Evolutionary conservation across 2,797 vertebrate genomes (phyloP).

Genomic region (Sebastes cheni): DNA sequence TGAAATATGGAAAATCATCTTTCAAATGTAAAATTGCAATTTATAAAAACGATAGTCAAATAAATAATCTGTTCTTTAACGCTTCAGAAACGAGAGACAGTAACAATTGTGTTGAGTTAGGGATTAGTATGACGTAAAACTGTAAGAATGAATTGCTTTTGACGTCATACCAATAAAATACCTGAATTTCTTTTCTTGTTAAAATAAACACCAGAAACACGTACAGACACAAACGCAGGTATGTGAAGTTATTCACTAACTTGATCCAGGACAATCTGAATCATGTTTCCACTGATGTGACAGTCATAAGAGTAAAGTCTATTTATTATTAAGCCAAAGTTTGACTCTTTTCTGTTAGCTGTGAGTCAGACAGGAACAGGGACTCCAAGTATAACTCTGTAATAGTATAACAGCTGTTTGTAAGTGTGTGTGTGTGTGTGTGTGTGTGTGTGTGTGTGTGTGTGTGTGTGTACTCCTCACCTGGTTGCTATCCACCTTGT

Average conservation of each 20-base stretch:
- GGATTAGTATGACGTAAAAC: neutral
- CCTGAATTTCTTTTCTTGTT: neutral
- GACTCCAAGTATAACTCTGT: neutral
- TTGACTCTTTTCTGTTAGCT: neutral
- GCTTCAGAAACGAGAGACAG: neutral
- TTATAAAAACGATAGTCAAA: neutral
- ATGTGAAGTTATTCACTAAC: neutral
- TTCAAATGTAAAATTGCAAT: neutral
- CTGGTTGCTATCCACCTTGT: slow-evolving; percentile 96
- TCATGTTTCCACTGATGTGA: slow-evolving; percentile 6
- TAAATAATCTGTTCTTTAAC: neutral
- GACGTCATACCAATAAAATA: neutral
- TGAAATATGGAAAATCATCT: neutral
- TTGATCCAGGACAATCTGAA: neutral
- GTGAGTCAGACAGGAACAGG: slow-evolving; percentile 3
- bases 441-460: neutral
- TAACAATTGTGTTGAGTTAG: neutral
- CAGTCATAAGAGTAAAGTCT: slow-evolving; percentile 2
- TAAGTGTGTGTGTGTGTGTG: neutral
- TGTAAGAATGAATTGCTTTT: neutral
- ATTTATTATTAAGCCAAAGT: slow-evolving; percentile 15
- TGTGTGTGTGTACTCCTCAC: slow-evolving; percentile 52
- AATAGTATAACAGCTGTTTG: neutral
- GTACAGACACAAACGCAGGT: neutral
- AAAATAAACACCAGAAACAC: neutral